Percentiles rank a stretch among this genome's conserved stretches.
These are phyloP conservation scores for Bungarus multicinctus DNA, from an alignment of 2,113 vertebrate species.

Conservation along the genomic window DNA sequence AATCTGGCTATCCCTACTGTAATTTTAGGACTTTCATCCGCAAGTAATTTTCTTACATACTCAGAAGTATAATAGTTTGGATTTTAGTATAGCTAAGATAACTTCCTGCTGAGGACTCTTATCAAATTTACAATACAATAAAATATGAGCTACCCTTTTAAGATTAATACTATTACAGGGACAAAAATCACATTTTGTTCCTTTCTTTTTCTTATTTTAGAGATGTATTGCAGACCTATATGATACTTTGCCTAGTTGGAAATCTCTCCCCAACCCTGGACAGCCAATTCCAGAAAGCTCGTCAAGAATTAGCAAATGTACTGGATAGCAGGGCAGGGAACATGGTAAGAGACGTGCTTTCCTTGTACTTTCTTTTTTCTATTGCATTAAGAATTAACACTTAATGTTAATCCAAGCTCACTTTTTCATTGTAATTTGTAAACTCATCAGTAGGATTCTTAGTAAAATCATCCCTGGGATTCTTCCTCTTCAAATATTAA, in stretches of 20 bases:
- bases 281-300: slow-evolving; percentile 68
- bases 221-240: slow-evolving; percentile 68
- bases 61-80: too few relatives aligned
- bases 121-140: not conserved
- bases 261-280: slow-evolving; percentile 70
- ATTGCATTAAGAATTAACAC: not conserved
- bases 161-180: not conserved
- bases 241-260: slow-evolving; percentile 68
- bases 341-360: slow-evolving; percentile 46
- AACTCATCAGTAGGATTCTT: not conserved
- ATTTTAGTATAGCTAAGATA: not conserved
- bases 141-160: not conserved
- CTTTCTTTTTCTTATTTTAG: slow-evolving; percentile 41
- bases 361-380: not conserved
- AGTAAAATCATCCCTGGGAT: not conserved
- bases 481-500: not conserved
- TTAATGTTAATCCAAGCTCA: not conserved
- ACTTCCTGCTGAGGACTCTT: not conserved
- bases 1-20: not conserved
- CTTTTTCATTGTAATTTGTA: not conserved
- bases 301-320: slow-evolving; percentile 50
- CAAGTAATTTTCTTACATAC: not conserved
- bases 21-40: not conserved
- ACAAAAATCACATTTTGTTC: not conserved
- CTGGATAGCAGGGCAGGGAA: slow-evolving; percentile 48